Evolutionary conservation across 2,888 invertebrate genomes (phyloP).

Genomic region (Amaurobius ferox): DNA sequence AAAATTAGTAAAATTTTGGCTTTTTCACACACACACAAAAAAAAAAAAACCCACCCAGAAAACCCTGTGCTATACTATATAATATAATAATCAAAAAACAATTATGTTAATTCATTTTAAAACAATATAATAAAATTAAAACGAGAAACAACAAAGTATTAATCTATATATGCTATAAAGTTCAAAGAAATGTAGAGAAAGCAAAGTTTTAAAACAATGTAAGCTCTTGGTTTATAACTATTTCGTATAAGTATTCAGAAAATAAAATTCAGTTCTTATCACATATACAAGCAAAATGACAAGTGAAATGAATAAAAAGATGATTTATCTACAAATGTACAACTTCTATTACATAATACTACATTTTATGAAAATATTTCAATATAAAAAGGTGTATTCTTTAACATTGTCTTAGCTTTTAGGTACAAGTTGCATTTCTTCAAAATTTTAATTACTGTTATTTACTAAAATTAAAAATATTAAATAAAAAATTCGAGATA

Average conservation of each 20-base stretch:
- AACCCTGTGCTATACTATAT: not conserved
- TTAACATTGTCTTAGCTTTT: not conserved
- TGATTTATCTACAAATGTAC: not conserved
- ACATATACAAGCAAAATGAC: not conserved
- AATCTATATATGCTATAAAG: not conserved
- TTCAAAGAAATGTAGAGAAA: not conserved
- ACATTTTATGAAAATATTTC: not conserved
- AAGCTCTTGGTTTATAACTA: not conserved
- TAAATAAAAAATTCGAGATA: not conserved
- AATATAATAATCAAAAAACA: not conserved
- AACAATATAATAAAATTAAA: not conserved
- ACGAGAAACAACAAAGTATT: not conserved
- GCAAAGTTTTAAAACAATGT: not conserved
- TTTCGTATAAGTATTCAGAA: not conserved
- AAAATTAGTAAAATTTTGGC: too few relatives aligned
- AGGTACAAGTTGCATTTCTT: not conserved
- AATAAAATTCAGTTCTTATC: not conserved
- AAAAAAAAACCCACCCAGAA: not conserved
- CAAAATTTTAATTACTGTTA: not conserved
- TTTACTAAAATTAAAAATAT: not conserved
- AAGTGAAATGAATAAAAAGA: not conserved
- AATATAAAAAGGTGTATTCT: too few relatives aligned
- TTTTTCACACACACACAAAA: not conserved
- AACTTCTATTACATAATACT: not conserved
- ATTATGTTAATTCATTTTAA: not conserved